Percentiles rank a stretch among this genome's conserved stretches.
These are phyloP conservation scores for Chinchilla lanigera DNA, from an alignment of 2,113 vertebrate genomes.

Conservation along the genomic window DNA sequence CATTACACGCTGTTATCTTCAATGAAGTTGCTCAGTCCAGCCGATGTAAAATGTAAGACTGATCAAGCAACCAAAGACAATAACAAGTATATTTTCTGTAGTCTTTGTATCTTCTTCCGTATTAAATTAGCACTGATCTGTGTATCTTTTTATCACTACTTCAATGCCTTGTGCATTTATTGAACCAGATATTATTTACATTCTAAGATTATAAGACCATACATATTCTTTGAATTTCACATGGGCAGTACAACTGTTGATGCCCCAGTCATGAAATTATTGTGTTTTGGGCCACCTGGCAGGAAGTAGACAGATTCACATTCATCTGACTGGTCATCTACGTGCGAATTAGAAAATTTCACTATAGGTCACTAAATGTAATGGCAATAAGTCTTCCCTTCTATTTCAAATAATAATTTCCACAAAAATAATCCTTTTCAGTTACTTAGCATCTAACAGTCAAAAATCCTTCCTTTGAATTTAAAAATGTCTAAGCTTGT, in stretches of 20 bases:
- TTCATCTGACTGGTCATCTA: not conserved
- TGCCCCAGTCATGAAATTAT: not conserved
- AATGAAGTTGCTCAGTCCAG: too few species aligned
- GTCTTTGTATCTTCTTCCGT: not conserved
- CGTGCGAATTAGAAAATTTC: not conserved
- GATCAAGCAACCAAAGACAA: too few species aligned
- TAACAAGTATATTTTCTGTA: not conserved
- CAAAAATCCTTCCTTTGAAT: not conserved
- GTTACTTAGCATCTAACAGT: conserved; percentile 3
- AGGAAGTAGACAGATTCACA: not conserved
- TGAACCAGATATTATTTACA: not conserved
- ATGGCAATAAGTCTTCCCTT: not conserved
- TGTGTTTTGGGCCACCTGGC: not conserved
- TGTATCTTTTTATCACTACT: not conserved
- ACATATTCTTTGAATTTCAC: not conserved
- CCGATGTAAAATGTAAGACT: too few species aligned
- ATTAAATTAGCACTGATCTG: not conserved
- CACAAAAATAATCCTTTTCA: not conserved
- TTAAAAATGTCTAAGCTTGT: conserved; percentile 36
- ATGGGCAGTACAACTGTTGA: not conserved
- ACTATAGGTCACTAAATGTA: not conserved
- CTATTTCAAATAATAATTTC: conserved; percentile 36
- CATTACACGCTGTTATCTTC: too few species aligned
- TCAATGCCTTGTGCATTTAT: not conserved
- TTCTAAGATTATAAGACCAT: not conserved